Evolutionary conservation across 2,797 vertebrate species (phyloP).

Genomic region (Masticophis lateralis): DNA sequence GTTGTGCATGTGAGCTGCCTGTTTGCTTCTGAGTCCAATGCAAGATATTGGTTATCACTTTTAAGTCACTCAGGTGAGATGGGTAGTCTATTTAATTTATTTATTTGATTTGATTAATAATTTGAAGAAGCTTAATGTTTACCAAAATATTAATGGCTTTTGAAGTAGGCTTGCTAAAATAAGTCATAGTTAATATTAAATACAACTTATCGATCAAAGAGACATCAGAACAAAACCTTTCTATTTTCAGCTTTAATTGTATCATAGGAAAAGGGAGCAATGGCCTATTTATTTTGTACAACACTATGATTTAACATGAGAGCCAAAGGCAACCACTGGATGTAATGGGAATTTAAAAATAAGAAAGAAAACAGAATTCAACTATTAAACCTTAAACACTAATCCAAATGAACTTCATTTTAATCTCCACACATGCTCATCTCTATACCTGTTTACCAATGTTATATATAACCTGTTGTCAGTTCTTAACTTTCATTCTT

Average conservation of each 20-base stretch:
- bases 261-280: not conserved
- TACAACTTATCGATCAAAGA: not conserved
- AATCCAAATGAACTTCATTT: not conserved
- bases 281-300: not conserved
- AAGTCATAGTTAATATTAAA: not conserved
- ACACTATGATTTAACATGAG: not conserved
- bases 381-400: not conserved
- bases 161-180: not conserved
- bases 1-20: not conserved
- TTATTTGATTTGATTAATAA: not conserved
- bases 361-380: not conserved
- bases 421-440: not conserved
- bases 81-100: not conserved
- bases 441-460: not conserved
- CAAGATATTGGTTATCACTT: not conserved
- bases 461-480: not conserved
- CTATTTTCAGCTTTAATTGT: not conserved
- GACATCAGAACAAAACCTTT: not conserved
- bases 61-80: not conserved
- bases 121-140: not conserved
- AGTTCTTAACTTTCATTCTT: not conserved
- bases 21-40: not conserved
- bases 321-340: not conserved
- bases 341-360: not conserved
- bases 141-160: not conserved